Percentiles rank a stretch among this genome's conserved stretches.
phyloP scores from a whole-genome alignment of 1,140 invertebrate species.

The Laodelphax striatellus region DNA sequence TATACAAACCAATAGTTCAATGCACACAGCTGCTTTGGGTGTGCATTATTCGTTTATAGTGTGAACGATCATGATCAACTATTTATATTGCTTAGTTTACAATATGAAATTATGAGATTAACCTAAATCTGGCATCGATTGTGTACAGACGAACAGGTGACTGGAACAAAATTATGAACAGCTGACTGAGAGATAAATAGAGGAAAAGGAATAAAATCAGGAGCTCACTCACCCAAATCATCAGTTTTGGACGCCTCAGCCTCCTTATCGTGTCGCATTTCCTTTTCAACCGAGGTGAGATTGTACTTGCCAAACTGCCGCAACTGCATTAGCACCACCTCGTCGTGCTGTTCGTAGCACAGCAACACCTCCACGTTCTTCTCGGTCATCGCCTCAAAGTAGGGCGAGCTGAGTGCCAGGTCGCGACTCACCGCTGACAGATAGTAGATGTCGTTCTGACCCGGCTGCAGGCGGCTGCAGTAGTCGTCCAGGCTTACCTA shows the following conservation, averaged over 20 bases:
- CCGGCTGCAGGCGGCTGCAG: conserved; percentile 52
- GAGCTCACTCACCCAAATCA: conserved; percentile 34
- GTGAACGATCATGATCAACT: no score
- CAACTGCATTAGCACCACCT: conserved; percentile 85
- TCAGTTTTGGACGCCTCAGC: conserved; percentile 36
- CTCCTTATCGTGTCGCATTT: conserved; percentile 67
- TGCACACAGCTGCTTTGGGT: no score
- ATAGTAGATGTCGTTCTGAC: conserved; percentile 85
- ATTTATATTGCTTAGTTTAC: no score
- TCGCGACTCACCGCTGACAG: conserved; percentile 83
- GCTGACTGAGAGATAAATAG: not conserved
- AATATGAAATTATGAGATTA: no score
- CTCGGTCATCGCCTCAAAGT: conserved; percentile 83
- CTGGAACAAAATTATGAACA: no score
- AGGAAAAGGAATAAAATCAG: not conserved
- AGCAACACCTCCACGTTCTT: conserved; percentile 86
- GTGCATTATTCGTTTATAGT: no score
- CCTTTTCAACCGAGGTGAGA: conserved; percentile 86
- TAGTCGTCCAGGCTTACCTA: conserved; percentile 64
- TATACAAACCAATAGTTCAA: no score
- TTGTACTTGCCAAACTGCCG: conserved; percentile 66
- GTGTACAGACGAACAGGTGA: no score
- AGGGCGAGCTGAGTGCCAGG: conserved; percentile 85
- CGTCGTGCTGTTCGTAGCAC: conserved; percentile 92
- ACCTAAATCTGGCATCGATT: no score